Evolutionary conservation across 37 sponge, comb jelly and placozoan species (phyloP), one percentile per base, ranked within the genome.

Genomic region (Aplysina aerophoba): DNA sequence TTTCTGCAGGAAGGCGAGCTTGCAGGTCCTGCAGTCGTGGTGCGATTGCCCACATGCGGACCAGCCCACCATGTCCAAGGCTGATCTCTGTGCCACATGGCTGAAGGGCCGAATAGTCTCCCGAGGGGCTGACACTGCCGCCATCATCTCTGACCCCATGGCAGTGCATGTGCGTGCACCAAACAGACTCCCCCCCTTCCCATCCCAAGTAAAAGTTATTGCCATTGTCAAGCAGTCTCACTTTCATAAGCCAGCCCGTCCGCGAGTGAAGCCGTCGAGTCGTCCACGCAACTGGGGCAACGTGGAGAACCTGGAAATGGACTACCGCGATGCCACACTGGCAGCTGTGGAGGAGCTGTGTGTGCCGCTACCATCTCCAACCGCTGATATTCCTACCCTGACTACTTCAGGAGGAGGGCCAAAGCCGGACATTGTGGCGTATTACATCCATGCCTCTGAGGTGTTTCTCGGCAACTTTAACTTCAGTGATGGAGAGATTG

Each of bases 401-500:
- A 36, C 54, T 3, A 68, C 83, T 4, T 59, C 31, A 25, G 34
- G 19, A 19, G 20, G 30, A 27, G 41, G 27, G 6, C 24, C 5
- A 30, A 83, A 19, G 19, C 5, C 68, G 2, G 22, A 54, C 24
- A 41, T 17, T 36, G 12, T 14, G 36, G 5, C 27, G 16, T 20
- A 67, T 30, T 37, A 39, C 20, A 84, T 89, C 39, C 54, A 67
- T 20, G 80, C 72, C 19, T 86, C 89, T 4, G 79, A 53, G 15
- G 54, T 59, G 53, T 88, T 92, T 50, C 58, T 92, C 25, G 38
- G 57, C 30, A 33, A 13, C 3, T 85, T 81, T 34, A 83, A 84
- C 14, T 86, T 83, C 85, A 74, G 63, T 79, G 21, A 83, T 28
- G 59, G 59, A 2, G 93, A 92, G 77, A 0, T n/a, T 4, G 84